Evolutionary conservation across 2,113 vertebrate species (phyloP), one percentile per base, ranked within the genome.

Genomic region (Melospiza georgiana): DNA sequence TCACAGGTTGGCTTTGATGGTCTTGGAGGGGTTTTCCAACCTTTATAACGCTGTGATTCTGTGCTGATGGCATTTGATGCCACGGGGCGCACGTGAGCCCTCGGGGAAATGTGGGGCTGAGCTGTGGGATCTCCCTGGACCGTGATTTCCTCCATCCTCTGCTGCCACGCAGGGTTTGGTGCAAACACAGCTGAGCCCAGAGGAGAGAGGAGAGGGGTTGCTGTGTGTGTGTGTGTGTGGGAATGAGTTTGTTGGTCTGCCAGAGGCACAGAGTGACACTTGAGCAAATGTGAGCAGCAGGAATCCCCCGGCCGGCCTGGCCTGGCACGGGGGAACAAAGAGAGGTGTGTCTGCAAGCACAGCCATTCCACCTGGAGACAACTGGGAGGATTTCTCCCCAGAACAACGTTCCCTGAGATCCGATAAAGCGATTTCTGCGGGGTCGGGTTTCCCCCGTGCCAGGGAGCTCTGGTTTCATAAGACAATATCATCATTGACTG

Each of bases 401-500:
- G 93, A 97, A 83, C 90, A 94, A 81, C 91, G 89, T 94, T 95
- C 95, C 95, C 3, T 39, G 33, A 82, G 90, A 96, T 33, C 94
- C 80, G 96, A 96, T 96, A 96, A 96, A 96, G 75, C 87, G 22
- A 75, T 88, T 95, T 67, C 35, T 0, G 57, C 0, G 12, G 96
- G 44, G 94, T 96, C 96, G 1, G 13, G 7, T 97, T 97, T 97
- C 96, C 12, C 81, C 81, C 68, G 28, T 7, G 68, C 78, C 87
- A 84, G 93, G 94, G 9, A 79, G 90, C 15, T 92, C 93, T 95
- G 59, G 0, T 97, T 96, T 95, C 95, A 94, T 93, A 94, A 96
- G 93, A 97, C 97, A 97, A 96, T 95, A 73, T 95, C 94, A 94
- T 95, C 93, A 96, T 97, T 97, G 96, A 97, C 86, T 89, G 15